A percentile compares a stretch with the other conserved stretches of the same genome.
These are phyloP conservation scores for Epizoanthus rinbou DNA, from an alignment of 92 coral and sea anemone genomes.

Conservation along the genomic window DNA sequence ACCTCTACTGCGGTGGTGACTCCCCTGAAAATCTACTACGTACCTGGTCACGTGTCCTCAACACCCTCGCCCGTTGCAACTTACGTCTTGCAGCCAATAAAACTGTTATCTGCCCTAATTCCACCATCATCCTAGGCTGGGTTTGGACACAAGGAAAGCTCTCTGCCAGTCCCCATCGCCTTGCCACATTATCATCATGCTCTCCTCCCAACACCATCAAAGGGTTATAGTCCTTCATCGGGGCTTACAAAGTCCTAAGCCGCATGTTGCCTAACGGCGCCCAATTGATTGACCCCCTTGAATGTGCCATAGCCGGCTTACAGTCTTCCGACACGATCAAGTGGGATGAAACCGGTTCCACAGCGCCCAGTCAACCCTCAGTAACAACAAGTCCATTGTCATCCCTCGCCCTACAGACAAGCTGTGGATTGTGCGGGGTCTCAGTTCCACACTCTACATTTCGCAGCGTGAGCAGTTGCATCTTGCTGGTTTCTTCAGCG, in stretches of 20 bases:
- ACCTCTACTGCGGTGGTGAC: constrained; percentile 21
- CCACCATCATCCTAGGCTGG: constrained; percentile 19
- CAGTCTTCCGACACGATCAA: no score
- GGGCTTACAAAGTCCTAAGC: no score
- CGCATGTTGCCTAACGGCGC: no score
- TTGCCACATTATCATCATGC: constrained; percentile 18
- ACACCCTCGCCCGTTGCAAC: background rate
- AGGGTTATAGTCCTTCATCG: constrained; percentile 9
- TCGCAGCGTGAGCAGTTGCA: constrained; percentile 38
- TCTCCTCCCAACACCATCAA: constrained; percentile 6
- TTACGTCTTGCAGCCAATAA: constrained; percentile 2
- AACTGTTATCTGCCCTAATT: constrained; percentile 7
- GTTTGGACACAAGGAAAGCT: constrained; percentile 17
- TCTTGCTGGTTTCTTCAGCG: constrained; percentile 66
- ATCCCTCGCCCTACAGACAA: constrained; percentile 50
- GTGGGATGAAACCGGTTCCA: no score
- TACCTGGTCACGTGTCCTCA: constrained; percentile 7
- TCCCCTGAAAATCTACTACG: background rate
- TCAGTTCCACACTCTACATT: constrained; percentile 57
- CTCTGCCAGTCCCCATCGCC: constrained; percentile 10
- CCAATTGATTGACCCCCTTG: constrained; percentile 1
- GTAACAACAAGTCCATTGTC: constrained; percentile 18
- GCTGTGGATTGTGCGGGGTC: constrained; percentile 55
- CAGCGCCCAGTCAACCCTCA: background rate
- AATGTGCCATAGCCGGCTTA: background rate